Evolutionary conservation across 2,797 vertebrate genomes (phyloP), one percentile per base, ranked within the genome.

Genomic region (Atherinosoma microstoma): DNA sequence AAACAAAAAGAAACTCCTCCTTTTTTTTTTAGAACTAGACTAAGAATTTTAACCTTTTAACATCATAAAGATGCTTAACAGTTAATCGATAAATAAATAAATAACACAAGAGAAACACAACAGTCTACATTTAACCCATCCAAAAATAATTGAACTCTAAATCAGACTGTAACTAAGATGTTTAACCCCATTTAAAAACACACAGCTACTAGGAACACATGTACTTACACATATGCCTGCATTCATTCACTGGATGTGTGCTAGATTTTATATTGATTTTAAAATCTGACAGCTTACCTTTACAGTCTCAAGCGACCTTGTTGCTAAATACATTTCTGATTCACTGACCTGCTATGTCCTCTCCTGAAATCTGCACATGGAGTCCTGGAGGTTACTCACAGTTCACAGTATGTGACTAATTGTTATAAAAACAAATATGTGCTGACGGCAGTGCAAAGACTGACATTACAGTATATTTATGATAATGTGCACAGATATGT

Each of bases 221-320:
- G 15, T 61, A 7, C 22, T 40, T 27, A 27, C 22, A 42, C 13
- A 18, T 29, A 27, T 32, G 27, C 30, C 30, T 12, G 30, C 38
- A 18, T 27, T 38, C 5, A 9, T 13, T 63, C 42, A 47, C 38
- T 63, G 20, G 27, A 5, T 32, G 20, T 60, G 1, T 57, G 13
- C 13, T 36, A 57, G 24, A n/a, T 58, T 32, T 16, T 15, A 47
- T 67, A 45, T 47, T 58, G 13, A 67, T 30, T 42, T 61, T 42
- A 45, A 20, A 49, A 20, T 22, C 63, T 60, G 20, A 38, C 6
- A 35, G 1, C 29, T 22, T n/a, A 30, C 24, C 18, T 54, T 27
- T 32, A 58, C 32, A 45, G 36, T 40, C 40, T 6, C 2, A 40
- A 34, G 22, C 32, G 20, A 1, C 29, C 42, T 40, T 67, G 12